Conservation (phyloP, 2,888 invertebrate species). For the Choreutis nemorana region DNA sequence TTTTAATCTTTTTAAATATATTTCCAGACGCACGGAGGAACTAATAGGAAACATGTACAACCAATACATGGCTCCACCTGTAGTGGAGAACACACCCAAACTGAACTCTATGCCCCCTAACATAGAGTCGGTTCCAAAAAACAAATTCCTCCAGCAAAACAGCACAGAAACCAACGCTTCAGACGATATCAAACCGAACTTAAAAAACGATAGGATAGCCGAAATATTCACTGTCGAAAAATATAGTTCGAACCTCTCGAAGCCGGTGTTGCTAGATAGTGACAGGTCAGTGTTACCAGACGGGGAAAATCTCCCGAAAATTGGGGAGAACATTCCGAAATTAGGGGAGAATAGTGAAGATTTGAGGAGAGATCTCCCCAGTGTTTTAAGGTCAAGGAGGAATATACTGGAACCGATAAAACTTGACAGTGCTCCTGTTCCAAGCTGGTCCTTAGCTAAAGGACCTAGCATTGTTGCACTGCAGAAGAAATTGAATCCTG, state of each 20-base stretch:
- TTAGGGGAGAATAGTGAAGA: constrained; percentile 13
- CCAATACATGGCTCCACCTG: constrained; percentile 55
- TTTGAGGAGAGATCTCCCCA: constrained; percentile 31
- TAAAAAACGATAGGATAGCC: constrained; percentile 22
- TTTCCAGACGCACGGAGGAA: constrained; percentile 67
- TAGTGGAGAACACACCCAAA: constrained; percentile 35
- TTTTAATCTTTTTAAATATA: no score
- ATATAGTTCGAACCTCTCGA: constrained; percentile 10
- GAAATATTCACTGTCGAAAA: constrained; percentile 45
- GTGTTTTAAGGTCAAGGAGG: constrained; percentile 36
- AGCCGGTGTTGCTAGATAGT: constrained; percentile 11
- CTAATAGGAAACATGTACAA: constrained; percentile 64
- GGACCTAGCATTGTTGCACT: constrained; percentile 47
- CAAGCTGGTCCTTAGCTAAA: constrained; percentile 54
- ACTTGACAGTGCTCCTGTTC: constrained; percentile 39
- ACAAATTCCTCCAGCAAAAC: constrained; percentile 31
- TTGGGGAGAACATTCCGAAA: constrained; percentile 9
- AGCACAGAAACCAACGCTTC: constrained; percentile 52
- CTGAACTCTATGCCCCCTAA: constrained; percentile 29
- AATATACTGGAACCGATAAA: constrained; percentile 52
- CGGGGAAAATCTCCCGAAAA: no score
- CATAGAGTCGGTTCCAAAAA: constrained; percentile 28
- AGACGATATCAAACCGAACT: constrained; percentile 42
- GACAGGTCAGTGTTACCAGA: not conserved
- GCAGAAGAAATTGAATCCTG: constrained; percentile 26